phyloP scores from a whole-genome alignment of 2,113 vertebrate species.

The Pardalotus punctatus region DNA sequence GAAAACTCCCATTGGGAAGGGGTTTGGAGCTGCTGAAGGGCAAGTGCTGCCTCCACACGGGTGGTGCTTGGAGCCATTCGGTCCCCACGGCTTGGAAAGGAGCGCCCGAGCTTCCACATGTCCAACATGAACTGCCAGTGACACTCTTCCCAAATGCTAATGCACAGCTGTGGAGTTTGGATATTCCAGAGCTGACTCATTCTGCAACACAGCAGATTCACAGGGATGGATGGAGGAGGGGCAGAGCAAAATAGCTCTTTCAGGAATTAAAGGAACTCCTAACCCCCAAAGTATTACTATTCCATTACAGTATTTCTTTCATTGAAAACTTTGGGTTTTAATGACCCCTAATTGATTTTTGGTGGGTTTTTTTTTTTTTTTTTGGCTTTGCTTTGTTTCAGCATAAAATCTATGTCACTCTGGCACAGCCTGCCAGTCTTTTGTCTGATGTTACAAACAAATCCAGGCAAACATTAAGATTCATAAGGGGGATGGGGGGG shows the following conservation, averaged over 20 bases:
- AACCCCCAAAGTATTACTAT: slow-evolving; percentile 5
- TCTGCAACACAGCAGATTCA: slow-evolving; percentile 38
- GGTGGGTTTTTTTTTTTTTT: not conserved
- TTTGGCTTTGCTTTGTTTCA: slow-evolving; percentile 43
- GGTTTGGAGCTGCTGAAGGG: not conserved
- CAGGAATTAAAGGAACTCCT: slow-evolving; percentile 23
- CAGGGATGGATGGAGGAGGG: slow-evolving; percentile 35
- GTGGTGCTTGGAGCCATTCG: not conserved
- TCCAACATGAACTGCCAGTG: not conserved
- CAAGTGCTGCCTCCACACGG: not conserved
- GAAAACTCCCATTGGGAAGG: not conserved
- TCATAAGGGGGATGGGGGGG: slow-evolving; percentile 46
- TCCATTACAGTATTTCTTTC: slow-evolving; percentile 43
- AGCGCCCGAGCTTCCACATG: slow-evolving; percentile 13
- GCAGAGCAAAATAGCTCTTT: slow-evolving; percentile 5
- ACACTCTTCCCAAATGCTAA: slow-evolving; percentile 46
- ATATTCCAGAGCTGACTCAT: slow-evolving; percentile 63
- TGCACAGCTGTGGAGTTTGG: slow-evolving; percentile 57
- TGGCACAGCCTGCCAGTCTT: slow-evolving; percentile 47
- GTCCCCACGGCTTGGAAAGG: not conserved
- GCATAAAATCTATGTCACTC: slow-evolving; percentile 54
- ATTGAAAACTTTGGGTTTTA: slow-evolving; percentile 44
- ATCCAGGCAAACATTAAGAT: slow-evolving; percentile 67
- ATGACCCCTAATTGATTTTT: slow-evolving; percentile 38
- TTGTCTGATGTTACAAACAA: slow-evolving; percentile 70